A percentile compares a stretch with the other conserved stretches of the same genome.
Conservation (phyloP, 2,888 invertebrate genomes). For the Conops quadrifasciatus region DNA sequence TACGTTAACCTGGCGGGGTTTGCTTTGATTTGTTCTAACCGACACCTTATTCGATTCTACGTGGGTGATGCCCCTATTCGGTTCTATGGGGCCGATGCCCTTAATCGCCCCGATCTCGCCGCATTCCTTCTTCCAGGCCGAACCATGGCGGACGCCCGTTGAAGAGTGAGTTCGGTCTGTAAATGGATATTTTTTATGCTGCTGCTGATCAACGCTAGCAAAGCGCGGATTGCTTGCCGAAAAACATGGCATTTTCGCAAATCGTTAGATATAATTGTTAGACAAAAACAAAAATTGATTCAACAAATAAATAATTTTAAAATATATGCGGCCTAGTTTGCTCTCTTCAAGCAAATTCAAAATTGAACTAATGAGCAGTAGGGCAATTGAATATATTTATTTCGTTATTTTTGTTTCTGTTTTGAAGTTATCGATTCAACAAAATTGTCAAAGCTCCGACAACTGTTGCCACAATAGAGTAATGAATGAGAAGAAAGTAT, state of each 20-base stretch:
- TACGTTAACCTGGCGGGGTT: background rate
- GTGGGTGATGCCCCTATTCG: slow-evolving; percentile 5
- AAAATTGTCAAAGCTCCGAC: background rate
- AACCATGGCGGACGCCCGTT: slow-evolving; percentile 15
- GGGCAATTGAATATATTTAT: background rate
- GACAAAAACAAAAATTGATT: slow-evolving; percentile 10
- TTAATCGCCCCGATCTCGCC: background rate
- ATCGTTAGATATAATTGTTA: background rate
- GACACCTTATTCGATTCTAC: slow-evolving; percentile 9
- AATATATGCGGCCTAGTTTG: slow-evolving; percentile 4
- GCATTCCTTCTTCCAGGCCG: slow-evolving; percentile 18
- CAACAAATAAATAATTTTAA: slow-evolving; percentile 14
- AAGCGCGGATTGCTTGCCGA: slow-evolving; percentile 55
- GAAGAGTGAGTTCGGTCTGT: slow-evolving; percentile 46
- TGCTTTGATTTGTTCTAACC: background rate
- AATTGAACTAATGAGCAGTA: background rate
- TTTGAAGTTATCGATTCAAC: slow-evolving; percentile 21
- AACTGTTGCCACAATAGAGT: background rate
- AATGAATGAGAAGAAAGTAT: too few species aligned
- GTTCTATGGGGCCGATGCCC: slow-evolving; percentile 11
- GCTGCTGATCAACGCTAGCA: slow-evolving; percentile 46
- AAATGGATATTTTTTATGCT: slow-evolving; percentile 43
- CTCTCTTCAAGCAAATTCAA: slow-evolving; percentile 9
- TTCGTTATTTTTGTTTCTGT: background rate
- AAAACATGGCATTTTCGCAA: slow-evolving; percentile 52